These are phyloP conservation scores for Nicator chloris DNA, from an alignment of 2,113 vertebrate species.

Conservation along the genomic window DNA sequence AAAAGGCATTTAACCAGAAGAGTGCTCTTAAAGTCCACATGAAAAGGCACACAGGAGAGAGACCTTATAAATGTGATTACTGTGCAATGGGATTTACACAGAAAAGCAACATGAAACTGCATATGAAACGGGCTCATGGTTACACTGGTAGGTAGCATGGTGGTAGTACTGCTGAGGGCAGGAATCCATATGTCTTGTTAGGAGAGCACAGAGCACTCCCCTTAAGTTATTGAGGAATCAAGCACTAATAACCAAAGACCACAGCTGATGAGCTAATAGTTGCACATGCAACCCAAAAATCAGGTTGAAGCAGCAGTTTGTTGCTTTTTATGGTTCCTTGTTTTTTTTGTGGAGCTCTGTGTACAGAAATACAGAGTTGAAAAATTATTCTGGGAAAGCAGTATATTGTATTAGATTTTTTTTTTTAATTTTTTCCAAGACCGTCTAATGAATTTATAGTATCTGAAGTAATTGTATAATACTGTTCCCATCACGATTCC, in stretches of 20 bases:
- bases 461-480: background rate
- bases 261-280: background rate
- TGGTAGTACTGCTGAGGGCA: background rate
- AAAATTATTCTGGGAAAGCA: background rate
- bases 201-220: background rate
- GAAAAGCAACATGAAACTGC: conserved; percentile 99
- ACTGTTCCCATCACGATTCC: background rate
- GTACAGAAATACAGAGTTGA: background rate
- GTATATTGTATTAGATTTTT: rapidly evolving
- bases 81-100: conserved; percentile 95
- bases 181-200: background rate
- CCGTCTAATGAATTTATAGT: background rate
- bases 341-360: background rate
- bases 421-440: background rate
- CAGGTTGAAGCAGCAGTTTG: background rate
- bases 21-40: conserved; percentile 95
- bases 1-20: conserved; percentile 99
- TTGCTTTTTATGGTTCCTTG: background rate
- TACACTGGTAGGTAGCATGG: conserved; percentile 70
- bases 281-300: background rate
- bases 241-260: background rate
- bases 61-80: conserved; percentile 91
- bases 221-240: background rate
- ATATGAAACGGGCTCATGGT: conserved; percentile 93
- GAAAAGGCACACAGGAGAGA: conserved; percentile 97